Conservation (phyloP, 2,113 vertebrate genomes). For the Seriola quinqueradiata region DNA sequence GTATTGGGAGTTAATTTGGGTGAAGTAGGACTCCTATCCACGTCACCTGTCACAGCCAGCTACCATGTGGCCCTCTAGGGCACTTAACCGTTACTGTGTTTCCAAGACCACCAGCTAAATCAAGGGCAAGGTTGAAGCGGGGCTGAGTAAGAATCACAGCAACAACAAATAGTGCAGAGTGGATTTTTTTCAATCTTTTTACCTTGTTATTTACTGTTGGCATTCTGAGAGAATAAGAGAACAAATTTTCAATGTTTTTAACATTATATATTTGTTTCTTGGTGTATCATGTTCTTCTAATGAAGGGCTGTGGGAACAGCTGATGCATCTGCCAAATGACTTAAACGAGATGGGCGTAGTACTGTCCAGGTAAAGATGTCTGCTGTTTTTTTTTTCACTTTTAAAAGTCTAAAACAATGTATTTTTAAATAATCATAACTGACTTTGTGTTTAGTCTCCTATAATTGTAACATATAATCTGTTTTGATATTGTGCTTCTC, state of each 20-base stretch:
- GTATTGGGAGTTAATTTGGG: conserved; percentile 30
- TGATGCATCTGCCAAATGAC: conserved; percentile 69
- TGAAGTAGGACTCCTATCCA: conserved; percentile 34
- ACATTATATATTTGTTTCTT: not conserved
- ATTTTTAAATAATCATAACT: not conserved
- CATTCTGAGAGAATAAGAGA: not conserved
- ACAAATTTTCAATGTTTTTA: not conserved
- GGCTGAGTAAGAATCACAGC: conserved; percentile 36
- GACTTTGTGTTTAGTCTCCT: not conserved
- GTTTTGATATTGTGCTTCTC: not conserved
- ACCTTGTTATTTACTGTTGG: not conserved
- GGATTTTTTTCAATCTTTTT: conserved; percentile 2
- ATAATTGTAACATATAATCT: not conserved
- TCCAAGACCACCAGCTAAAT: conserved; percentile 76
- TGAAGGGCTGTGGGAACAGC: conserved; percentile 54
- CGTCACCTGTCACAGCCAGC: conserved; percentile 78
- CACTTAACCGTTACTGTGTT: conserved; percentile 67
- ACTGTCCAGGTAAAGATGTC: conserved; percentile 69
- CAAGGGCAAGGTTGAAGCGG: conserved; percentile 46
- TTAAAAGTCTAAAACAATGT: not conserved
- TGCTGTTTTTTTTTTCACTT: not conserved
- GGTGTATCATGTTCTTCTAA: conserved; percentile 47
- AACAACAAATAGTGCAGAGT: conserved; percentile 40
- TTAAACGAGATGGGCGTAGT: conserved; percentile 73
- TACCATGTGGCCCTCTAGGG: conserved; percentile 68